A percentile compares a stretch with the other conserved stretches of the same genome.
These are phyloP conservation scores for Sphenodon punctatus DNA, from an alignment of 2,797 vertebrate species.

Conservation along the genomic window DNA sequence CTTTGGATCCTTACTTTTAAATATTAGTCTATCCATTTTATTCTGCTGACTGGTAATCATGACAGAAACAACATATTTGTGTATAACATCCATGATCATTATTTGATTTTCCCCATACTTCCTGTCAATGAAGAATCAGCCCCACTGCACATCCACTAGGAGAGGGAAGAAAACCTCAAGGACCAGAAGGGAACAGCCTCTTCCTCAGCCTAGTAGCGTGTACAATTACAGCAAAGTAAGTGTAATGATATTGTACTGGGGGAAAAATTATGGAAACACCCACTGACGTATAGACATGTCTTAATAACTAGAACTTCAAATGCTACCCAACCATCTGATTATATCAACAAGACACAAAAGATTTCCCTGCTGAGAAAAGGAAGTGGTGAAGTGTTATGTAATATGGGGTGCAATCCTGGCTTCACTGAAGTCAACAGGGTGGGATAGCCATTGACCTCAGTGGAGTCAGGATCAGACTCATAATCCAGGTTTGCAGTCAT, in stretches of 20 bases:
- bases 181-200: background rate
- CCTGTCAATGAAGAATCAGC: background rate
- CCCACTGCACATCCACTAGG: background rate
- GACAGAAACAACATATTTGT: background rate
- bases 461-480: no score
- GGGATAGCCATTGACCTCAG: no score
- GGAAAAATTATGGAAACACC: background rate
- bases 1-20: background rate
- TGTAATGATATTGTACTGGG: background rate
- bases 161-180: background rate
- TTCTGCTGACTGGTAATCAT: background rate
- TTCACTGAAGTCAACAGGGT: no score
- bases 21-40: constrained; percentile 11
- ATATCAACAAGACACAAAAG: constrained; percentile 2
- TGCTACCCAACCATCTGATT: background rate
- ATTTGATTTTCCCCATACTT: background rate
- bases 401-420: background rate
- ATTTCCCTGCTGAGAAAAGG: background rate
- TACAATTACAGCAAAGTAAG: constrained; percentile 5
- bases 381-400: background rate
- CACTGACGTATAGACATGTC: background rate
- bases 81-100: background rate
- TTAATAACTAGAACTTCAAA: background rate
- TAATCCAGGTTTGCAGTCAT: no score
- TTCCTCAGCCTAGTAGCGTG: background rate